Conservation (phyloP, 2,113 vertebrate genomes). For the Ptyas mucosa region DNA sequence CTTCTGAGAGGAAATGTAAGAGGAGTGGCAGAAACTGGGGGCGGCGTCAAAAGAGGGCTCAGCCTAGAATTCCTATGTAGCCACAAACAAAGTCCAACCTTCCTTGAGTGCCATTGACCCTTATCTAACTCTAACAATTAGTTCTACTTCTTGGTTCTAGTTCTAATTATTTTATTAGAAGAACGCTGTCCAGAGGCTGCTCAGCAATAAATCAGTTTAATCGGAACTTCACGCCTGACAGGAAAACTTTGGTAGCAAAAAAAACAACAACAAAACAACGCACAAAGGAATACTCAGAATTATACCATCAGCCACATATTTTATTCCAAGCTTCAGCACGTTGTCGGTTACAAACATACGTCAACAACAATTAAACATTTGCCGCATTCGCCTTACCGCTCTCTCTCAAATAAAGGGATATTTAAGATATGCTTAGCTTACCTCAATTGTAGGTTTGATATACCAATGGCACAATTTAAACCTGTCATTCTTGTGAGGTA, state of each 20-base stretch:
- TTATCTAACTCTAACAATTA: too few species aligned
- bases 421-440: slow-evolving; percentile 44
- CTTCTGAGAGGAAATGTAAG: not conserved
- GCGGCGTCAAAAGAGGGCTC: too few species aligned
- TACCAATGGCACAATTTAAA: slow-evolving; percentile 58
- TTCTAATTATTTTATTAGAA: too few species aligned
- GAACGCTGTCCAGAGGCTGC: too few species aligned
- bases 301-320: slow-evolving; percentile 61
- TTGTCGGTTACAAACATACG: slow-evolving; percentile 65
- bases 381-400: slow-evolving; percentile 64
- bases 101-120: too few species aligned
- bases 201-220: not conserved
- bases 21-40: too few species aligned
- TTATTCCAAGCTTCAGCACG: slow-evolving; percentile 73
- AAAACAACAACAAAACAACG: not conserved
- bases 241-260: not conserved
- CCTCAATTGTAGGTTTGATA: slow-evolving; percentile 53
- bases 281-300: not conserved
- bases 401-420: slow-evolving; percentile 38
- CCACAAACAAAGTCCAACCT: too few species aligned
- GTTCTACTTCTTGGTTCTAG: too few species aligned
- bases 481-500: slow-evolving; percentile 43
- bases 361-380: slow-evolving; percentile 65
- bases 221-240: not conserved
- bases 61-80: too few species aligned